phyloP scores from a whole-genome alignment of 2,888 invertebrate species.

The Sisyra nigra region DNA sequence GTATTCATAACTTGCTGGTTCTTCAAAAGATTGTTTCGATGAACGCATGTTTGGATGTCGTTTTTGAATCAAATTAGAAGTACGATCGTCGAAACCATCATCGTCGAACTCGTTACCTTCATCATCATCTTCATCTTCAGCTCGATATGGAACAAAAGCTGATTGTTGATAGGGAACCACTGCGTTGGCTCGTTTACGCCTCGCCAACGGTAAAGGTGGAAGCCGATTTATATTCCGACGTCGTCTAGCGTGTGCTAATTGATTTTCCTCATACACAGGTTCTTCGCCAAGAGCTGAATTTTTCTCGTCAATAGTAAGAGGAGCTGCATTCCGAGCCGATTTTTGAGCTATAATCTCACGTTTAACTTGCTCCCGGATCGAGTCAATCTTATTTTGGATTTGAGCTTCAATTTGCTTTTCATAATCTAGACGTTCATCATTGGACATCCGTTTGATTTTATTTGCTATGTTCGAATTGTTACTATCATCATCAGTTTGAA shows the following conservation, averaged over 20 bases:
- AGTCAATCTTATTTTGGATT: slow-evolving; percentile 23
- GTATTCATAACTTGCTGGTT: background rate
- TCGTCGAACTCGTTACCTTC: slow-evolving; percentile 35
- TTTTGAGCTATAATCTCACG: slow-evolving; percentile 19
- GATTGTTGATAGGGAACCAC: slow-evolving; percentile 25
- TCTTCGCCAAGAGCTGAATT: slow-evolving; percentile 18
- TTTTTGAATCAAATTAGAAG: slow-evolving; percentile 22
- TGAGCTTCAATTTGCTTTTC: slow-evolving; percentile 21
- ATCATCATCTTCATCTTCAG: slow-evolving; percentile 28
- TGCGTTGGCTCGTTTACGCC: slow-evolving; percentile 22
- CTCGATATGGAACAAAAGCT: slow-evolving; percentile 26
- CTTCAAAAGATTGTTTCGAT: background rate
- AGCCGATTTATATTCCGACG: slow-evolving; percentile 15
- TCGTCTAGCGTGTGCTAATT: slow-evolving; percentile 15
- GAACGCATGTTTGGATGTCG: slow-evolving; percentile 16
- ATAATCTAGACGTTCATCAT: slow-evolving; percentile 13
- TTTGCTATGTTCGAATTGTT: slow-evolving; percentile 10
- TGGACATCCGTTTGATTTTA: slow-evolving; percentile 10
- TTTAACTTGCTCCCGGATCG: slow-evolving; percentile 26
- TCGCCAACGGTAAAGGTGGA: slow-evolving; percentile 1
- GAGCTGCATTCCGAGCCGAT: slow-evolving; percentile 15
- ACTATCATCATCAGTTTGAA: slow-evolving; percentile 10
- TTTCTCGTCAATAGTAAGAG: slow-evolving; percentile 19
- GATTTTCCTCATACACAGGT: slow-evolving; percentile 14
- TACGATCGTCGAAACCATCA: slow-evolving; percentile 31